Percentiles rank a stretch among this genome's conserved stretches.
Evolutionary conservation across 2,888 invertebrate species (phyloP).

Genomic region (Drosophila borealis): DNA sequence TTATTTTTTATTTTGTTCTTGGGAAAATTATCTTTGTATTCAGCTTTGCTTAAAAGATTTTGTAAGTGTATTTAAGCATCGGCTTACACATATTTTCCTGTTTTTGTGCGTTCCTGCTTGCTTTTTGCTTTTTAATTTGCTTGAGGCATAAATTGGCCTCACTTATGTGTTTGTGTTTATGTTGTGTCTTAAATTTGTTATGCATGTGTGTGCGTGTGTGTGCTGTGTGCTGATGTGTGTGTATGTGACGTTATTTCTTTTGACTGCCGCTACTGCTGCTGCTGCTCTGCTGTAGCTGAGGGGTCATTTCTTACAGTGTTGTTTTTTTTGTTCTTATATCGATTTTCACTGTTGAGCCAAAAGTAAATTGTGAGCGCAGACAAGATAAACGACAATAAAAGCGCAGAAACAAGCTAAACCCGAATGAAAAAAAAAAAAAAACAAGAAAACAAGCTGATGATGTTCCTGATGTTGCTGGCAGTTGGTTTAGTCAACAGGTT

Average conservation of each 20-base stretch:
- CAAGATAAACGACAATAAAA: conserved; percentile 58
- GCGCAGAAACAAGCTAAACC: conserved; percentile 42
- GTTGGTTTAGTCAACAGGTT: conserved; percentile 50
- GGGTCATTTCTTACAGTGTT: conserved; percentile 20
- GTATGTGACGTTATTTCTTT: background rate
- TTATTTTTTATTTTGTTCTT: no score
- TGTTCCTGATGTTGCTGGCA: conserved; percentile 16
- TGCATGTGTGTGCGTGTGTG: conserved; percentile 3
- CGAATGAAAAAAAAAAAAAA: conserved; percentile 22
- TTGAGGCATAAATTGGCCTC: conserved; percentile 40
- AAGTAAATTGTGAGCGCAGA: conserved; percentile 44
- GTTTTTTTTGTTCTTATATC: conserved; percentile 35
- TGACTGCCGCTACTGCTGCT: conserved; percentile 4
- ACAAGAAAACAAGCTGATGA: conserved; percentile 16
- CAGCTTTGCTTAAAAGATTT: background rate
- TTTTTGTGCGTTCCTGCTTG: conserved; percentile 21
- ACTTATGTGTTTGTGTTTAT: conserved; percentile 7
- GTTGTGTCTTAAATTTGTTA: conserved; percentile 2
- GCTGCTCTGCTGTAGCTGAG: conserved; percentile 19
- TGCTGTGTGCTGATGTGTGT: conserved; percentile 1
- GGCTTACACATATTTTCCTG: conserved; percentile 1
- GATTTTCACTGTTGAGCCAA: conserved; percentile 52
- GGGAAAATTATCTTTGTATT: no score
- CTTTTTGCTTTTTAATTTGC: conserved; percentile 48
- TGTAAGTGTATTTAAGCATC: conserved; percentile 23